Conservation (phyloP, 2,888 invertebrate species). For the Penaeus monodon region DNA sequence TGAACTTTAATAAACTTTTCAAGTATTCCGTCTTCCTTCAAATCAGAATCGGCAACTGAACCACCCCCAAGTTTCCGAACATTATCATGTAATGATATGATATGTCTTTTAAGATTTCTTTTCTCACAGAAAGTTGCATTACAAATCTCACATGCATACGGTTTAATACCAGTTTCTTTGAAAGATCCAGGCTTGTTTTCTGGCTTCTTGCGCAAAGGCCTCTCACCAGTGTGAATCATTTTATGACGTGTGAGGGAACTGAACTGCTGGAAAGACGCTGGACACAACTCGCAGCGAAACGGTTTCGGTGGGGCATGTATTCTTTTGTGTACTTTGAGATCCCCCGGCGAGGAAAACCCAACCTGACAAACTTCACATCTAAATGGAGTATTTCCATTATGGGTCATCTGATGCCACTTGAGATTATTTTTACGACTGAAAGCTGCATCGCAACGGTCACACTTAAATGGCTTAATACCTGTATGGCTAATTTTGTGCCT, state of each 20-base stretch:
- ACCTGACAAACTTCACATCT: slow-evolving; percentile 62
- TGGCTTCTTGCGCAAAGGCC: slow-evolving; percentile 49
- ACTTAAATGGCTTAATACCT: slow-evolving; percentile 63
- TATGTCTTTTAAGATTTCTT: slow-evolving; percentile 59
- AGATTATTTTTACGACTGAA: slow-evolving; percentile 65
- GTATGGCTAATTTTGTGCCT: slow-evolving; percentile 65
- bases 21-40: slow-evolving; percentile 41
- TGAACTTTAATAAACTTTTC: slow-evolving; percentile 49
- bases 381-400: slow-evolving; percentile 58
- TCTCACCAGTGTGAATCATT: slow-evolving; percentile 63
- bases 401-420: slow-evolving; percentile 64
- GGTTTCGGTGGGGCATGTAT: slow-evolving; percentile 64
- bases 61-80: slow-evolving; percentile 28
- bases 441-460: slow-evolving; percentile 63
- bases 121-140: slow-evolving; percentile 65
- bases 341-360: slow-evolving; percentile 61
- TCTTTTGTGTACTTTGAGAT: slow-evolving; percentile 62
- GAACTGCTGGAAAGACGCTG: slow-evolving; percentile 62
- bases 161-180: slow-evolving; percentile 55
- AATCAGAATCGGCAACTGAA: slow-evolving; percentile 20
- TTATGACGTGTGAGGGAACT: slow-evolving; percentile 61
- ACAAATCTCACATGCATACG: slow-evolving; percentile 57
- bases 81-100: slow-evolving; percentile 61
- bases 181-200: slow-evolving; percentile 51
- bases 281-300: slow-evolving; percentile 59